Conservation (phyloP, 2,797 vertebrate species). For the Urocyon cinereoargenteus region DNA sequence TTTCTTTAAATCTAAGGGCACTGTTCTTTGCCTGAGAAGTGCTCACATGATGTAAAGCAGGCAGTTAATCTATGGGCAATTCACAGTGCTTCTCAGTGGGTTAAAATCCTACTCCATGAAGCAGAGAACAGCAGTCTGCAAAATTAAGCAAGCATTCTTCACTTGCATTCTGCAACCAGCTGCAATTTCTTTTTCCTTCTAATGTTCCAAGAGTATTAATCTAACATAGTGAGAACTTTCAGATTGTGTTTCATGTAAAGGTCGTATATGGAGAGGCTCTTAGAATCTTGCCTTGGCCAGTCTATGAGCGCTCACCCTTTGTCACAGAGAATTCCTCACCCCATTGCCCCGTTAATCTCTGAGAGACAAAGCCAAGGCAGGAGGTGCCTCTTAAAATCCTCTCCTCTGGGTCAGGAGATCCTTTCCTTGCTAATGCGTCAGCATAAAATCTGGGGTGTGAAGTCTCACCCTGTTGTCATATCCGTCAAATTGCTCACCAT, state of each 20-base stretch:
- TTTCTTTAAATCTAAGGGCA: neutral
- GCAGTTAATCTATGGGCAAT: neutral
- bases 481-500: constrained; percentile 75
- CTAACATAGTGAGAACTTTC: neutral
- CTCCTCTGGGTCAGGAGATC: neutral
- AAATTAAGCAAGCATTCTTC: neutral
- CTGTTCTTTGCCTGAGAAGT: neutral
- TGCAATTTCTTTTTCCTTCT: neutral
- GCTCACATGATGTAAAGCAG: neutral
- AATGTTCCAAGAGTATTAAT: neutral
- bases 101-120: neutral
- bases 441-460: constrained; percentile 67
- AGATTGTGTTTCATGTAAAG: neutral
- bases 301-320: neutral
- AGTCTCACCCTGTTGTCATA: constrained; percentile 75
- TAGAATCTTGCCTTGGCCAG: neutral
- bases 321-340: neutral
- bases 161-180: neutral
- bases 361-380: neutral
- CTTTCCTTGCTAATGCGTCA: constrained; percentile 18
- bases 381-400: constrained; percentile 59
- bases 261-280: neutral
- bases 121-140: neutral
- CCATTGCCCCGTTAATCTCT: constrained; percentile 45
- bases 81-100: neutral